Percentiles rank a stretch among this genome's conserved stretches.
Evolutionary conservation across 2,797 vertebrate genomes (phyloP).

Genomic region (Liasis olivaceus): DNA sequence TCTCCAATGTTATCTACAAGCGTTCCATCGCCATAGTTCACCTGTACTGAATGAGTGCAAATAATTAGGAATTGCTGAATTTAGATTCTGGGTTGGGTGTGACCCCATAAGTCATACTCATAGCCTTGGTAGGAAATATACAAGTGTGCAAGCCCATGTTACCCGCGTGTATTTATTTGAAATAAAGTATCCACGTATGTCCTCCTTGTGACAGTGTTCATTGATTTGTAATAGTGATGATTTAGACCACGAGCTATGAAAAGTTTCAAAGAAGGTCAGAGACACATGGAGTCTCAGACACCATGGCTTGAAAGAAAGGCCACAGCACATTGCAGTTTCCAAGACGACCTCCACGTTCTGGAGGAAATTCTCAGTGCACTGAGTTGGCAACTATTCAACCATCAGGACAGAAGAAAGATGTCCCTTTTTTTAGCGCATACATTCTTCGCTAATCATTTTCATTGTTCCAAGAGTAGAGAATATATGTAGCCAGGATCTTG

Average conservation of each 20-base stretch:
- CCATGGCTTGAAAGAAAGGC: neutral
- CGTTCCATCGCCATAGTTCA: neutral
- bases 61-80: neutral
- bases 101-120: neutral
- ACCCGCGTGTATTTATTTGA: neutral
- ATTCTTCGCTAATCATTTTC: neutral
- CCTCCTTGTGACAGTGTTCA: neutral
- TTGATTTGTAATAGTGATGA: neutral
- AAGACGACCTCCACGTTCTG: neutral
- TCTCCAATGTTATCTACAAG: neutral
- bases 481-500: neutral
- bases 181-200: neutral
- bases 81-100: neutral
- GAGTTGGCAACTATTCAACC: neutral
- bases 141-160: too few relatives aligned
- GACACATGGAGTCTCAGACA: neutral
- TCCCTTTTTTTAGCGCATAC: too few relatives aligned
- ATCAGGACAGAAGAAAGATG: neutral
- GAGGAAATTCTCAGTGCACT: neutral
- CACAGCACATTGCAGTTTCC: neutral
- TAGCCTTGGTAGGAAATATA: neutral
- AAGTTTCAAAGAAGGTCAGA: neutral
- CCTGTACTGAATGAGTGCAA: neutral
- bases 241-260: neutral
- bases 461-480: too few relatives aligned